Percentiles rank a stretch among this genome's conserved stretches.
phyloP scores from a whole-genome alignment of 2,113 vertebrate genomes.

The Poeciliopsis occidentalis region DNA sequence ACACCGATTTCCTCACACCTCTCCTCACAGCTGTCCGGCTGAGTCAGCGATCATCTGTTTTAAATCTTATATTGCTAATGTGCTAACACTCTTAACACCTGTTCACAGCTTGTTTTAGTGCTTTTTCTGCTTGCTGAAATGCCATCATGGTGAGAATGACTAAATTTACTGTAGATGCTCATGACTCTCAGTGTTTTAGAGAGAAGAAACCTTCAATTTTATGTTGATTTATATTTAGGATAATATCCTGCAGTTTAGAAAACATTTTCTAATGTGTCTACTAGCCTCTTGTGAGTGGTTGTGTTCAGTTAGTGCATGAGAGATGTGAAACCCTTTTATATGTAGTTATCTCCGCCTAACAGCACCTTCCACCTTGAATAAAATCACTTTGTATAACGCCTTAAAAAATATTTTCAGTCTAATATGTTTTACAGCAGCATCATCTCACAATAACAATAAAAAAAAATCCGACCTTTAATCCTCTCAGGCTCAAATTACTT shows the following conservation, averaged over 20 bases:
- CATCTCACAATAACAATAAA: not conserved
- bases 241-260: not conserved
- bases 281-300: not conserved
- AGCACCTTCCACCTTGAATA: not conserved
- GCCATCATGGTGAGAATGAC: slow-evolving; percentile 59
- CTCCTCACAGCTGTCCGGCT: slow-evolving; percentile 23
- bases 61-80: not conserved
- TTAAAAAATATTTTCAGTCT: not conserved
- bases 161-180: slow-evolving; percentile 39
- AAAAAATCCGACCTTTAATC: not conserved
- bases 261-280: not conserved
- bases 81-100: slow-evolving; percentile 25
- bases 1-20: not conserved
- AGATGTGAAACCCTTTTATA: not conserved
- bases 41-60: not conserved
- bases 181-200: slow-evolving; percentile 33
- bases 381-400: not conserved
- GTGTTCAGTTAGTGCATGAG: not conserved
- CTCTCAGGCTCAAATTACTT: too few species aligned
- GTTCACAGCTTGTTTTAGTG: slow-evolving; percentile 63
- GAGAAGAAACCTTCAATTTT: slow-evolving; percentile 7
- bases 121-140: slow-evolving; percentile 57
- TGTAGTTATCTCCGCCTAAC: not conserved
- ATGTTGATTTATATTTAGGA: not conserved
- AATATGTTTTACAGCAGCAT: not conserved